These are phyloP conservation scores for Drosophila mercatorum DNA, from an alignment of 2,888 invertebrate species.

Conservation along the genomic window DNA sequence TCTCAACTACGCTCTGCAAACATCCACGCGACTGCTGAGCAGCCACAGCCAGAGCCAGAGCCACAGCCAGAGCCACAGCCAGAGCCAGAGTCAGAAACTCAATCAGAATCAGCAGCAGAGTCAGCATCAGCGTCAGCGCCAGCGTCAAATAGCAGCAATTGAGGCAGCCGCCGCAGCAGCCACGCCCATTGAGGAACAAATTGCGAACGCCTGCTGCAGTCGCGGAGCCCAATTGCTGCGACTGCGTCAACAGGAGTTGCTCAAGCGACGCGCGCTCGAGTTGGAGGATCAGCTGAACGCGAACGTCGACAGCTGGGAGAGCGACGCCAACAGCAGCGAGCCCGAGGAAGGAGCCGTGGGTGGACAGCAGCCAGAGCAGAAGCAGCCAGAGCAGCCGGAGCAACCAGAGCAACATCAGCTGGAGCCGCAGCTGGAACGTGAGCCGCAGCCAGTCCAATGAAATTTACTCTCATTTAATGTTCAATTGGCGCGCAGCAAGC, in stretches of 20 bases:
- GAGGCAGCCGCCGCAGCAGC: conserved; percentile 24
- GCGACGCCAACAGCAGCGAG: conserved; percentile 32
- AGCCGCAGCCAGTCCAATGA: conserved; percentile 80
- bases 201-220: conserved; percentile 72
- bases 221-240: conserved; percentile 72
- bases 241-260: conserved; percentile 69
- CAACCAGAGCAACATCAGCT: conserved; percentile 7
- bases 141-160: conserved; percentile 17
- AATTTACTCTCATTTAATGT: conserved; percentile 85
- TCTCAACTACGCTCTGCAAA: conserved; percentile 82
- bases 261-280: conserved; percentile 63
- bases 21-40: conserved; percentile 82
- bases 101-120: conserved; percentile 20
- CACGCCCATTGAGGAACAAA: conserved; percentile 59
- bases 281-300: conserved; percentile 69
- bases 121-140: conserved; percentile 14
- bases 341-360: conserved; percentile 59
- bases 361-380: conserved; percentile 32
- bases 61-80: conserved; percentile 37
- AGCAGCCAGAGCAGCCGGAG: conserved; percentile 1
- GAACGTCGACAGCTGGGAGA: conserved; percentile 42
- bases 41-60: conserved; percentile 64
- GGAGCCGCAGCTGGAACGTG: conserved; percentile 36
- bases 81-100: conserved; percentile 42
- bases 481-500: conserved; percentile 84